Evolutionary conservation across 2,888 invertebrate species (phyloP), one percentile per base, ranked within the genome.

Genomic region (Nephrotoma flavescens): DNA sequence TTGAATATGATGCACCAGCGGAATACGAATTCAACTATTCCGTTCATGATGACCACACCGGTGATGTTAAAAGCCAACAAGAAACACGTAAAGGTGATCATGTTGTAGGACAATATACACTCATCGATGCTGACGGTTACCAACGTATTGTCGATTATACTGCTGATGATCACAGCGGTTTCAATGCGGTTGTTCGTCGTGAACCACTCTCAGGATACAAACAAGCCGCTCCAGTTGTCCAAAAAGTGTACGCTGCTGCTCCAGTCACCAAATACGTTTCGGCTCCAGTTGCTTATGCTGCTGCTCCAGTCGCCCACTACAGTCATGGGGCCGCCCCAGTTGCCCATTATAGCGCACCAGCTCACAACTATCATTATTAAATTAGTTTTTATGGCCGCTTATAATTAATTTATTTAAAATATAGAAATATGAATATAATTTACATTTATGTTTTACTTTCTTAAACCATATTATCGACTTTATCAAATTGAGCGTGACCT

Each of bases 41-140:
- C 11, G 92, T 93, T 4, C 91, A 91, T 87, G 93, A 93, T 89
- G 91, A 91, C 4, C 91, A 92, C 88, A 93, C 93, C 87, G 93
- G 93, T 6, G 93, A 93, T 89, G 91, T 91, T 87, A 93, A 93
- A 89, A 90, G 90, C 88, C 93, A 93, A 88, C 92, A 92, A 88
- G 93, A 93, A 90, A 87, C 90, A 1, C 92, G 93, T 87, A 91
- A 92, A 88, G 93, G 92, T 86, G 93, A 93, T 89, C 90, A 90
- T 87, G 93, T 93, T 42, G 91, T 92, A 87, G 93, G 93, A 5
- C 90, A 91, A 88, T 93, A 93, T 88, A 92, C 92, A 87, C 89
- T 93, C 4, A 90, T 93, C 88, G 93, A 93, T 88, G 89, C 93
- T 42, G 93, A 93, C 90, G 93, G 93, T 52, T 91, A 91, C 88